These are phyloP conservation scores for Atherinosoma microstoma DNA, from an alignment of 2,797 vertebrate species.

Conservation along the genomic window DNA sequence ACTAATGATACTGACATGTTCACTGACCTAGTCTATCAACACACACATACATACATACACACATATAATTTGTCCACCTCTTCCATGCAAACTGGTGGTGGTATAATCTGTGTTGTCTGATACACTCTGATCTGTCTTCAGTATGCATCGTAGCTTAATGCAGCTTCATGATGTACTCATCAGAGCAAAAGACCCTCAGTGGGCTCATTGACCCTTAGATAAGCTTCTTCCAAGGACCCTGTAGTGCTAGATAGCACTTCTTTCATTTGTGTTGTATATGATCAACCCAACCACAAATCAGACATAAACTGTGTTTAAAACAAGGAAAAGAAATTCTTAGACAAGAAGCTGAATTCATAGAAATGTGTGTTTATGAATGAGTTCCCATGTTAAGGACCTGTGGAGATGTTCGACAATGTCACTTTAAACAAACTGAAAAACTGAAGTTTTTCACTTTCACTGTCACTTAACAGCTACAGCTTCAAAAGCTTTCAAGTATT, in stretches of 20 bases:
- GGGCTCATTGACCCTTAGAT: slow-evolving; percentile 62
- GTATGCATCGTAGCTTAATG: slow-evolving; percentile 17
- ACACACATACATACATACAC: slow-evolving; percentile 45
- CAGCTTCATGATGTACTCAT: slow-evolving; percentile 44
- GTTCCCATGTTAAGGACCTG: neutral
- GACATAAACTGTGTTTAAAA: slow-evolving; percentile 1
- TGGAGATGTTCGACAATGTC: neutral
- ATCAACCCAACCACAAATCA: slow-evolving; percentile 25
- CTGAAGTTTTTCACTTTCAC: neutral
- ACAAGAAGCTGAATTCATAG: slow-evolving; percentile 38
- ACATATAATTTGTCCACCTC: slow-evolving; percentile 51
- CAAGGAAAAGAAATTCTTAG: slow-evolving; percentile 12
- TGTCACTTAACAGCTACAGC: neutral
- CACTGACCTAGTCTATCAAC: slow-evolving; percentile 77
- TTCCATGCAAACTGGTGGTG: slow-evolving; percentile 50
- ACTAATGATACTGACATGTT: slow-evolving; percentile 78
- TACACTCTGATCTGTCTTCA: slow-evolving; percentile 55
- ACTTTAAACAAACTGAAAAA: neutral
- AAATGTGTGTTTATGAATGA: slow-evolving; percentile 2
- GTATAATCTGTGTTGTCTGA: slow-evolving; percentile 69
- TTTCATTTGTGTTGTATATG: slow-evolving; percentile 24
- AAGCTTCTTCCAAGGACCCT: slow-evolving; percentile 43
- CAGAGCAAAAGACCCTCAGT: slow-evolving; percentile 56
- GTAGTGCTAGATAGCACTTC: slow-evolving; percentile 27
- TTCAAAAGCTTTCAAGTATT: too few relatives aligned